Percentiles rank a stretch among this genome's conserved stretches.
Evolutionary conservation across 2,797 vertebrate species (phyloP).

Genomic region (Heteromormyrus szaboi): DNA sequence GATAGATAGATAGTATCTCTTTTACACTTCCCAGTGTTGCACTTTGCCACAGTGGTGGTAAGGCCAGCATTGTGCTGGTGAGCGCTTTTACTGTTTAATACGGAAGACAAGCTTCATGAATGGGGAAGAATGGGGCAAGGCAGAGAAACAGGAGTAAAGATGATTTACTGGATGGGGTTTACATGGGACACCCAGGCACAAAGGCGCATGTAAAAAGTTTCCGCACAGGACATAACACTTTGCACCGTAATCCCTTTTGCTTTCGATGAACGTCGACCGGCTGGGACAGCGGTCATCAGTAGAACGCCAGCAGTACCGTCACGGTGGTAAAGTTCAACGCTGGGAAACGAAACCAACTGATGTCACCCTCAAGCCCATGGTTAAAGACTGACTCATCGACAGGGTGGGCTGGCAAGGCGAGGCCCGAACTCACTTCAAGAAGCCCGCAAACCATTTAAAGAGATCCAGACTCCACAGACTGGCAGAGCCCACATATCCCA

Average conservation of each 20-base stretch:
- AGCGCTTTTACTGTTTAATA: not conserved
- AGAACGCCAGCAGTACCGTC: not conserved
- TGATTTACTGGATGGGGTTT: not conserved
- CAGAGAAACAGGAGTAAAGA: not conserved
- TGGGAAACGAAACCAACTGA: slow-evolving; percentile 14
- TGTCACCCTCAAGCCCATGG: slow-evolving; percentile 3
- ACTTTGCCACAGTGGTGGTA: not conserved
- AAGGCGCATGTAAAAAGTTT: not conserved
- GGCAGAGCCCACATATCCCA: slow-evolving; percentile 22
- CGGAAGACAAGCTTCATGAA: not conserved
- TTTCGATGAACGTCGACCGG: not conserved
- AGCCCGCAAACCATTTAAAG: slow-evolving; percentile 25
- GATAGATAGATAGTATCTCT: not conserved
- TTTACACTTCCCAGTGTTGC: not conserved
- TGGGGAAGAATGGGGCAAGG: not conserved
- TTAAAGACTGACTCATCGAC: slow-evolving; percentile 12
- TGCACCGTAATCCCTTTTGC: not conserved
- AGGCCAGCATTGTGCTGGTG: not conserved
- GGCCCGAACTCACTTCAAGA: not conserved
- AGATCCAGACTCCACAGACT: slow-evolving; percentile 18
- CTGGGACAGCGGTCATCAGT: not conserved
- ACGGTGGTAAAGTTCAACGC: not conserved
- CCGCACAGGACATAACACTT: not conserved
- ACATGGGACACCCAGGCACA: not conserved
- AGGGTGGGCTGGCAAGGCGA: not conserved